phyloP scores from a whole-genome alignment of 2,113 vertebrate genomes.

The Micromys minutus region DNA sequence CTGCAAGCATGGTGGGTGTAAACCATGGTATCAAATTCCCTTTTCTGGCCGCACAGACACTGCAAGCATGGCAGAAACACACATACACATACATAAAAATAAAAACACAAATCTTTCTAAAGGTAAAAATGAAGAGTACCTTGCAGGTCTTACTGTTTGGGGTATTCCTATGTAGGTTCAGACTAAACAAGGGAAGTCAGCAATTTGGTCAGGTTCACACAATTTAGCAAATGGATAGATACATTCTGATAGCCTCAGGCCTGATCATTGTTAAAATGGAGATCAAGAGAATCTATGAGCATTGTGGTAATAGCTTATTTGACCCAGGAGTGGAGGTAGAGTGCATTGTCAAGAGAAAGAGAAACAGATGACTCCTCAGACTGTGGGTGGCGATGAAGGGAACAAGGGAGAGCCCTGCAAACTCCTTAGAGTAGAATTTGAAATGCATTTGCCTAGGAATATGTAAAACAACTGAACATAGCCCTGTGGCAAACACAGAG shows the following conservation, averaged over 20 bases:
- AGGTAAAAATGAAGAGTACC: background rate
- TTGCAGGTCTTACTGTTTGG: background rate
- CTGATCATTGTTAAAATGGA: background rate
- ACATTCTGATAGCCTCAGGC: background rate
- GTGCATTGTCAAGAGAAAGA: background rate
- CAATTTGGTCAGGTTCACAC: slow-evolving; percentile 31
- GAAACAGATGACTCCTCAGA: slow-evolving; percentile 1
- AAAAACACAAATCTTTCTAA: background rate
- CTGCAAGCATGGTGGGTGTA: background rate
- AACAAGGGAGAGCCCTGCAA: background rate
- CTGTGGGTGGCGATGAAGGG: background rate
- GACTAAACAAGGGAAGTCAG: background rate
- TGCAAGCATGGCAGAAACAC: background rate
- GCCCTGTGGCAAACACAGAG: too few species aligned
- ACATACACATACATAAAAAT: background rate
- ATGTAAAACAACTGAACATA: background rate
- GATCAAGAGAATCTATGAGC: background rate
- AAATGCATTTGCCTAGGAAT: background rate
- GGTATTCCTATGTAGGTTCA: background rate
- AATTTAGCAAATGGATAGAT: slow-evolving; percentile 19
- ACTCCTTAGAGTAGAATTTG: background rate
- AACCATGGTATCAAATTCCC: too few species aligned
- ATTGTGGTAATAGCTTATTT: background rate
- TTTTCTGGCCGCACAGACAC: background rate
- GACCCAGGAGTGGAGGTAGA: background rate